Conservation (phyloP, 2,797 vertebrate species). For the Vultur gryphus region DNA sequence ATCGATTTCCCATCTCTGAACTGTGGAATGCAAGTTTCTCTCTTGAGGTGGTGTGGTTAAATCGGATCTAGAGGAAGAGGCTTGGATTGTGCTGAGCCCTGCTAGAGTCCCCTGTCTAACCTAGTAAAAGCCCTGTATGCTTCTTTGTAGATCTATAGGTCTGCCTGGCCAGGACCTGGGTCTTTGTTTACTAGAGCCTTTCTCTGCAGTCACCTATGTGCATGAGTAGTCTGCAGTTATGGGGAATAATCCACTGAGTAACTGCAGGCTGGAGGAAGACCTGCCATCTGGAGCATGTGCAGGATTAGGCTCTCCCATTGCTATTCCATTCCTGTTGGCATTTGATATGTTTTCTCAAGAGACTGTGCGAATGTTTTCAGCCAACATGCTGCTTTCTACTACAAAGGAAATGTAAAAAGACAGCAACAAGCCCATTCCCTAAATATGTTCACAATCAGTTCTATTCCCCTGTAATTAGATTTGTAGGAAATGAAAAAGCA, state of each 20-base stretch:
- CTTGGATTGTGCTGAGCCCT: neutral
- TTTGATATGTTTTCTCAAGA: conserved; percentile 34
- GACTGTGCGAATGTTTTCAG: neutral
- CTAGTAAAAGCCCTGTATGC: neutral
- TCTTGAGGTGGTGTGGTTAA: neutral
- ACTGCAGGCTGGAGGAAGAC: neutral
- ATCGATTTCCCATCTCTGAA: neutral
- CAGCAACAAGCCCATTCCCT: conserved; percentile 65
- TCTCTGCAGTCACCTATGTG: neutral
- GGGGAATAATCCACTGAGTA: neutral
- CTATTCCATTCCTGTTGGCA: conserved; percentile 11
- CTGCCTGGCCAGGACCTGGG: neutral
- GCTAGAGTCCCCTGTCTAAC: neutral
- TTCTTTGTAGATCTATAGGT: neutral
- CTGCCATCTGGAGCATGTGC: neutral
- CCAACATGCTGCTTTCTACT: conserved; percentile 30
- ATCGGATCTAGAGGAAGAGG: neutral
- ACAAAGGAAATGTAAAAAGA: conserved; percentile 55
- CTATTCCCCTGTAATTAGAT: conserved; percentile 69
- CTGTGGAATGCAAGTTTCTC: conserved; percentile 38
- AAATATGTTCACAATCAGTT: conserved; percentile 72
- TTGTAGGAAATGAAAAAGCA: conserved; percentile 72
- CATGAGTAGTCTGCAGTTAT: neutral
- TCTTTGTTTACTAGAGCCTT: neutral
- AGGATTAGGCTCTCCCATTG: neutral